These are phyloP conservation scores for Polymixis flavicincta DNA, from an alignment of 2,888 invertebrate genomes.

Conservation along the genomic window DNA sequence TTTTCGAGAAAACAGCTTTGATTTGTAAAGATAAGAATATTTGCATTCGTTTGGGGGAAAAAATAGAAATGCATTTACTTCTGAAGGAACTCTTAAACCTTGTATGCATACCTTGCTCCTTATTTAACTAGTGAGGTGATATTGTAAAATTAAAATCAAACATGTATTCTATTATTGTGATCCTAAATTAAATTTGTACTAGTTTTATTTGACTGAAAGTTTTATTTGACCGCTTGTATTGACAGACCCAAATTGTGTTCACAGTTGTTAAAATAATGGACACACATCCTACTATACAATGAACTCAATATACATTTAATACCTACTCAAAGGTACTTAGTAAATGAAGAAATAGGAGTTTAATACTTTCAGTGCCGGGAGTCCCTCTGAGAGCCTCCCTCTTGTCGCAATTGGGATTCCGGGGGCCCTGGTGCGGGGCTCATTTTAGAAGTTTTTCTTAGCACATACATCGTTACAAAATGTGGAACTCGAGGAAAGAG, in stretches of 20 bases:
- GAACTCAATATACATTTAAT: background rate
- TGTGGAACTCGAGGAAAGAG: no score
- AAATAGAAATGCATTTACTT: slow-evolving; percentile 62
- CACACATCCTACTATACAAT: background rate
- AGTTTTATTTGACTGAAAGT: slow-evolving; percentile 77
- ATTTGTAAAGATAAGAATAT: slow-evolving; percentile 55
- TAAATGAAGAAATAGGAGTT: background rate
- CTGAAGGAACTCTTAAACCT: slow-evolving; percentile 48
- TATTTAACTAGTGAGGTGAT: slow-evolving; percentile 67
- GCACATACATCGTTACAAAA: background rate
- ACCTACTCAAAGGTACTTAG: background rate
- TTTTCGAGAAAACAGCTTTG: slow-evolving; percentile 49
- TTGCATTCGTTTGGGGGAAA: slow-evolving; percentile 57
- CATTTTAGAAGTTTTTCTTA: background rate
- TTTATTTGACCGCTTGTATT: slow-evolving; percentile 69
- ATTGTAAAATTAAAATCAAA: slow-evolving; percentile 75
- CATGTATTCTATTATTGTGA: slow-evolving; percentile 82
- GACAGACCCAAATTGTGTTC: background rate
- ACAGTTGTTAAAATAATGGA: background rate
- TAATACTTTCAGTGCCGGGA: background rate
- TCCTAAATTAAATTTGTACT: slow-evolving; percentile 88
- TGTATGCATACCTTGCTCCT: slow-evolving; percentile 56
- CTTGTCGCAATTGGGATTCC: background rate
- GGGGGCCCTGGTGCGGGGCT: background rate
- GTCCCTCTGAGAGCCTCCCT: background rate